Base-by-base conservation (phyloP, 2,113 vertebrate genomes). In the Camelus dromedarius region DNA sequence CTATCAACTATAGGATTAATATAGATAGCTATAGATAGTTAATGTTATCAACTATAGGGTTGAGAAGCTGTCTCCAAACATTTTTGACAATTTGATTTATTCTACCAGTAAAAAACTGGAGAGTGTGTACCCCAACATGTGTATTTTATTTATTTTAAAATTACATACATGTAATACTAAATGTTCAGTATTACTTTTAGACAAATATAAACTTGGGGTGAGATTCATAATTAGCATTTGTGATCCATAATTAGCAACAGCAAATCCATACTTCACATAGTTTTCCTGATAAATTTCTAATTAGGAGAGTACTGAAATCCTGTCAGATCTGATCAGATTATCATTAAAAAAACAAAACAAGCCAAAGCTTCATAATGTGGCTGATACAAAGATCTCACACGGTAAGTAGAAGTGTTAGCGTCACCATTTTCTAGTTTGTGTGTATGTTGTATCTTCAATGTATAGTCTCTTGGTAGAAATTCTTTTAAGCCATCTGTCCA, bases 51-150 rank as follows among this genome's bases (percentile, higher is more conserved):
- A 62, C 67, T 92, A 69, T 9, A 56, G 87, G 56, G n/a, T 8
- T 77, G 52, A 93, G 16, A 50, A 83, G 84, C 54, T 84, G 1
- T 96, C 70, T 70, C 62, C 69, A 80, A 81, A 72, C 32, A 93
- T 30, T 85, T 79, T 18, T 62, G 35, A 56, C 93, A 70, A 69
- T 83, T 38, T 93, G 38, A 80, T 70, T 62, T 88, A 38, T 19
- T 62, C 32, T n/a, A 52, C 60, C 32, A n/a, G 46, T 80, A 80
- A 90, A 90, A 75, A 77, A 54, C 42, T 14, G 28, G 35, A 26
- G 28, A 14, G 5, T 73, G 82, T 26, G 0, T 50, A 79, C 50
- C 48, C 67, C 58, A 88, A 54, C 14, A 38, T 32, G 22, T 16
- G 35, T 32, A 88, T 12, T 58, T n/a, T 85, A 83, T 42, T 81